Evolutionary conservation across 2,797 vertebrate species (phyloP).

Genomic region (Leptodactylus fallax): DNA sequence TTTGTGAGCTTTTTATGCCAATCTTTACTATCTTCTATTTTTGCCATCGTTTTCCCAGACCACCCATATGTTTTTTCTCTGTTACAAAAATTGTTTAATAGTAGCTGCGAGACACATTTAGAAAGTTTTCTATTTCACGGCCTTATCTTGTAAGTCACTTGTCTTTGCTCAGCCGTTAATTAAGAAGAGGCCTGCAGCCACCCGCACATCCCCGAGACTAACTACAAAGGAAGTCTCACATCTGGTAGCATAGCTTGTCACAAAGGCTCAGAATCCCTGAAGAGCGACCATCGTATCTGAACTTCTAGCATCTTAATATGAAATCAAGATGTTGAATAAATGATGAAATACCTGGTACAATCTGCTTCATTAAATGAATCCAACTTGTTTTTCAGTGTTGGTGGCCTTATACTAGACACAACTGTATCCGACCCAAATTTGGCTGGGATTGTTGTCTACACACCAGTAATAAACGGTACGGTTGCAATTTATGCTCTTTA

Average conservation of each 20-base stretch:
- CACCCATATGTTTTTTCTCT: conserved; percentile 11
- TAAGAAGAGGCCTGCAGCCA: conserved; percentile 52
- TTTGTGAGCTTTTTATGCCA: neutral
- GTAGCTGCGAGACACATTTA: conserved; percentile 24
- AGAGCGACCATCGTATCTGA: conserved; percentile 30
- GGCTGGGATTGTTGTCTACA: conserved; percentile 96
- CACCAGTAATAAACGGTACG: conserved; percentile 97
- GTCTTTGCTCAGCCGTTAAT: conserved; percentile 50
- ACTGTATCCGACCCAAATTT: conserved; percentile 94
- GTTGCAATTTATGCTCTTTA: conserved; percentile 6
- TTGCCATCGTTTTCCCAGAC: neutral
- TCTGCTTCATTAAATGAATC: conserved; percentile 14
- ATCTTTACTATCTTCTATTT: neutral
- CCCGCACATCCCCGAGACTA: conserved; percentile 25
- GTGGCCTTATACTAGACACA: conserved; percentile 97
- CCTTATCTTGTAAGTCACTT: conserved; percentile 31
- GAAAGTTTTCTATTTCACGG: conserved; percentile 1
- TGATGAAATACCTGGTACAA: conserved; percentile 45
- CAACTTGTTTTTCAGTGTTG: conserved; percentile 77
- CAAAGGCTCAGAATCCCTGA: conserved; percentile 40
- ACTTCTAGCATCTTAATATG: conserved; percentile 35
- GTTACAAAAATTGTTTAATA: conserved; percentile 36
- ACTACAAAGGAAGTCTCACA: conserved; percentile 53
- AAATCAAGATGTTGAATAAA: conserved; percentile 54
- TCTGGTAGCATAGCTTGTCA: conserved; percentile 38